Base-by-base conservation (phyloP, 2,797 vertebrate genomes). In the Tinamus major region DNA sequence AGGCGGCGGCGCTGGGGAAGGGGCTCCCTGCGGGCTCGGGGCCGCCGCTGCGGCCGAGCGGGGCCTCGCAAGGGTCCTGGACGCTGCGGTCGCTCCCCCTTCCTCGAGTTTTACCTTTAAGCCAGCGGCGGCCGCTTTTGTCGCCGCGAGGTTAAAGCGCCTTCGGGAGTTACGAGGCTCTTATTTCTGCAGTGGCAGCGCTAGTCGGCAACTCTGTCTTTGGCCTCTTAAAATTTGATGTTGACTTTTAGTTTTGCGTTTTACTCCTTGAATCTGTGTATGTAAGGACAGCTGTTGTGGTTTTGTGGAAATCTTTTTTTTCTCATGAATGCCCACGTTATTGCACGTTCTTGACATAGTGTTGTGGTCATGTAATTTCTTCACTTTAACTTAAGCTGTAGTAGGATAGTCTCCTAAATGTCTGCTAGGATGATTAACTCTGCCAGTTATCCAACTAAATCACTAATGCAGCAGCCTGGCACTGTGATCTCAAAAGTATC, bases 211-310 rank as follows among this genome's bases (percentile, higher is more conserved):
- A 7, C 26, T 46, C n/a, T 58, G 0, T 24, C 13, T 79, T 44
- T 42, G 53, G 8, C 23, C 29, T 64, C n/a, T 59, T 75, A n/a
- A 80, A 69, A 42, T 21, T 19, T 2, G n/a, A 5, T 10, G 2
- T 21, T 37, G 33, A 9, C 31, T n/a, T 58, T 49, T 46, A 41
- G 9, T 62, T 67, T 44, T n/a, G 27, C 1, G 1, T 82, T 49
- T 59, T 70, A 21, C 18, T 53, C 2, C 0, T 39, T 46, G 31
- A 41, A 3, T 41, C 2, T 27, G 3, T n/a, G 3, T 37, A 2
- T 61, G 7, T 15, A 41, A 11, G 15, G 12, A 8, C 10, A 51
- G 3, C n/a, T 46, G 14, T 17, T 27, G 59, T 65, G 19, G 3
- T 70, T 87, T 80, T 6, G 35, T 35, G n/a, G 24, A 26, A 79